Conservation (phyloP, 2,113 vertebrate species). For the Engystomops pustulosus region DNA sequence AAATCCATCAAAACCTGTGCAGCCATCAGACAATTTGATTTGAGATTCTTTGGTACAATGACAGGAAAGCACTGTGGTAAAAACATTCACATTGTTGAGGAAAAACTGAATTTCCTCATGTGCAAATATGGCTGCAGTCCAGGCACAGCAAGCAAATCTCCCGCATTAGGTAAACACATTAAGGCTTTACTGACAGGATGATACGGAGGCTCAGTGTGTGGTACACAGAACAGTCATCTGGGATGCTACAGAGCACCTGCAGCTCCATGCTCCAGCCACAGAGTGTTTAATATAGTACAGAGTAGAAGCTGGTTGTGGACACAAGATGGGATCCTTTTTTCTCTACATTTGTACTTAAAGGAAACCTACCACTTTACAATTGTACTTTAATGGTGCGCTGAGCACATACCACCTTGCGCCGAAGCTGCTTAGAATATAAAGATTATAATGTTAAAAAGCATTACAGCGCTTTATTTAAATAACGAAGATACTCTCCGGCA, state of each 20-base stretch:
- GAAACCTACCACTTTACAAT: too few relatives aligned
- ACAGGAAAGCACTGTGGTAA: conserved; percentile 81
- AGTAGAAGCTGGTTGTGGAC: too few relatives aligned
- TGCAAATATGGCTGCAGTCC: conserved; percentile 75
- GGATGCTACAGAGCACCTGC: not conserved
- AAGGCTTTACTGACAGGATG: conserved; percentile 6
- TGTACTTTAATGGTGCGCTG: too few relatives aligned
- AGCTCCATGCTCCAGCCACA: not conserved
- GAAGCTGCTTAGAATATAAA: too few relatives aligned
- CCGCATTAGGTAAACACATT: conserved; percentile 62
- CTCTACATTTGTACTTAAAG: too few relatives aligned
- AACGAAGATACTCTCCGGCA: too few relatives aligned
- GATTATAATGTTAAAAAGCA: too few relatives aligned
- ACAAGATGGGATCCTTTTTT: too few relatives aligned
- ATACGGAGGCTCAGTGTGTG: not conserved
- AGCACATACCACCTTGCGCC: too few relatives aligned
- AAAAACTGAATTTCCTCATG: conserved; percentile 75
- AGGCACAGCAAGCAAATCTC: conserved; percentile 69
- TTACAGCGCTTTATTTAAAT: too few relatives aligned
- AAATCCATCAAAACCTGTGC: conserved; percentile 67
- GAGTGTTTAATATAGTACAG: too few relatives aligned
- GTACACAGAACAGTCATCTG: not conserved
- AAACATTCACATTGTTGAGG: conserved; percentile 78
- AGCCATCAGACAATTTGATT: conserved; percentile 62
- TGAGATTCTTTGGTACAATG: conserved; percentile 72